A percentile compares a stretch with the other conserved stretches of the same genome.
These are phyloP conservation scores for Pararge aegeria DNA, from an alignment of 1,140 invertebrate species.

Conservation along the genomic window DNA sequence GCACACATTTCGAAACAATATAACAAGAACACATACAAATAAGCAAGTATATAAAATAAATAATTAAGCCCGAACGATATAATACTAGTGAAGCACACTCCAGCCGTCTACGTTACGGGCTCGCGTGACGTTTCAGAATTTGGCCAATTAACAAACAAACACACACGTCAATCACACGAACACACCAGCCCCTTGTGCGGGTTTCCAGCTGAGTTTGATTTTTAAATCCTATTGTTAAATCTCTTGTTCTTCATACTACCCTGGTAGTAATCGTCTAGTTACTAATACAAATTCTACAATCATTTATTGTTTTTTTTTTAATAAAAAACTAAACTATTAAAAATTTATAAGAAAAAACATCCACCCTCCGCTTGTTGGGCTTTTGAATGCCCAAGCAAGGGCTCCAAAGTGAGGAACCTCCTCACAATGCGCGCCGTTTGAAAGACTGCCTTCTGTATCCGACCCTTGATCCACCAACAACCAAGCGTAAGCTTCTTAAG, in stretches of 20 bases:
- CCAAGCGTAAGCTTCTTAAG: too few relatives aligned
- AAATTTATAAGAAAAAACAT: too few relatives aligned
- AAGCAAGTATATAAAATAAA: not conserved
- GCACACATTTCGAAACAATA: too few relatives aligned
- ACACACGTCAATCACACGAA: conserved; percentile 2
- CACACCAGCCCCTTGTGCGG: not conserved
- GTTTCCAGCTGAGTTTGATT: conserved; percentile 1
- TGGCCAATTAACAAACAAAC: conserved; percentile 6
- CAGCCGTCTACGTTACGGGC: conserved; percentile 1
- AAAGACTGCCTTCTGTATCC: too few relatives aligned
- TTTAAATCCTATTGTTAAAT: not conserved
- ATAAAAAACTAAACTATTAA: too few relatives aligned
- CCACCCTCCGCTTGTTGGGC: too few relatives aligned
- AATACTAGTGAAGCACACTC: not conserved
- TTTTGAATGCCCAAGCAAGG: too few relatives aligned
- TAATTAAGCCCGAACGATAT: not conserved
- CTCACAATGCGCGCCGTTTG: too few relatives aligned
- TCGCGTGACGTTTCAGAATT: conserved; percentile 5
- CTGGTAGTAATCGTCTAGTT: not conserved
- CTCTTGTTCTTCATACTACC: not conserved
- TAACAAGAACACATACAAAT: not conserved
- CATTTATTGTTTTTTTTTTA: too few relatives aligned
- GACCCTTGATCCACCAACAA: too few relatives aligned
- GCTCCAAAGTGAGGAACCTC: too few relatives aligned
- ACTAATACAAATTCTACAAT: too few relatives aligned